A percentile compares a stretch with the other conserved stretches of the same genome.
These are phyloP conservation scores for Ischnura elegans DNA, from an alignment of 2,888 invertebrate species.

Conservation along the genomic window DNA sequence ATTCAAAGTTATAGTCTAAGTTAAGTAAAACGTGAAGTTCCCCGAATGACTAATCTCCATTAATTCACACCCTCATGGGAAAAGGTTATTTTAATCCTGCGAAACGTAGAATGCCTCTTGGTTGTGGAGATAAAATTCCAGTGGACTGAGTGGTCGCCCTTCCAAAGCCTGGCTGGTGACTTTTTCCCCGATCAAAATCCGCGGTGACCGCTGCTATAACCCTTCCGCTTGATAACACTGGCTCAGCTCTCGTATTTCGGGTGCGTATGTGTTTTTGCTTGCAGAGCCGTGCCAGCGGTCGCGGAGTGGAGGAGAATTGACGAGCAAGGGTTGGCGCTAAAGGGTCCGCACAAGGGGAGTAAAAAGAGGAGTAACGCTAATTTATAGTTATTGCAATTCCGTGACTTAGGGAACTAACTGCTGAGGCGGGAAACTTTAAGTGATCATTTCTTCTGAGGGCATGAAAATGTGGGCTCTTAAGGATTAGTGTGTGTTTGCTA, in stretches of 20 bases:
- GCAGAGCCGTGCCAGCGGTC: background rate
- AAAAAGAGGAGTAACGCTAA: conserved; percentile 3
- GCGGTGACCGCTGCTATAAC: background rate
- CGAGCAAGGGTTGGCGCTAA: background rate
- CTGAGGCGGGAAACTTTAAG: background rate
- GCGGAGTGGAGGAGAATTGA: background rate
- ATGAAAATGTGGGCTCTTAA: conserved; percentile 28
- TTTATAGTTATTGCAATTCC: conserved; percentile 51
- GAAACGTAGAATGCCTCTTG: too few species aligned
- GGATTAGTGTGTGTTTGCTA: background rate
- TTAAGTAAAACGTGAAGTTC: too few species aligned
- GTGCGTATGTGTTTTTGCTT: background rate
- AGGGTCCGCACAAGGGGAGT: background rate
- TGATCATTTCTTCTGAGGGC: background rate
- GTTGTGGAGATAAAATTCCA: too few species aligned
- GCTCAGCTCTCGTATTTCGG: background rate
- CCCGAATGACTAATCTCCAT: too few species aligned
- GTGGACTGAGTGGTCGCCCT: background rate
- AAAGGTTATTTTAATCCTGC: too few species aligned
- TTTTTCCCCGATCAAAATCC: conserved; percentile 1
- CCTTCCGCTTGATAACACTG: background rate
- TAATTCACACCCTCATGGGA: too few species aligned
- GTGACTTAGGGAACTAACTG: conserved; percentile 17
- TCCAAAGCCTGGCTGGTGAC: background rate
- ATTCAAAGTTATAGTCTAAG: too few species aligned